These are phyloP conservation scores for Prunella strophiata DNA, from an alignment of 2,797 vertebrate species.

Conservation along the genomic window DNA sequence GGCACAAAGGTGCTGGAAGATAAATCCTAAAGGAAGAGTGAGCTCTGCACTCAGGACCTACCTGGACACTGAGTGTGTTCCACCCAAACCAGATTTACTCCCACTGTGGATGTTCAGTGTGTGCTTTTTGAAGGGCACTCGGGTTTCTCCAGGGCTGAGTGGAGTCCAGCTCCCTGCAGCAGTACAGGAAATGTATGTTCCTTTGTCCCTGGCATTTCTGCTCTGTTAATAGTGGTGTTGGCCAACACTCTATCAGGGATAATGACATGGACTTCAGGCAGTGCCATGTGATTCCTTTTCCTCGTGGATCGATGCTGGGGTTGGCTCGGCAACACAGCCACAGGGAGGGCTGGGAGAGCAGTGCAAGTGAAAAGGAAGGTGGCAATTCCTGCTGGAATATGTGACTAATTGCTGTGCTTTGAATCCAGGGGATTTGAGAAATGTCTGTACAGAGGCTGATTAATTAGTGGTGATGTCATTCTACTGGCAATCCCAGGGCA, in stretches of 20 bases:
- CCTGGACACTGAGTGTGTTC: neutral
- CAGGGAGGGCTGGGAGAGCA: neutral
- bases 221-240: neutral
- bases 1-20: neutral
- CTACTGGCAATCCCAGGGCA: neutral
- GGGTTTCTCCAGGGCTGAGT: neutral
- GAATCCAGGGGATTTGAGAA: neutral
- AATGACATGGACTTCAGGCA: neutral
- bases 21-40: neutral
- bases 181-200: accelerated
- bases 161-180: neutral
- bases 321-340: neutral
- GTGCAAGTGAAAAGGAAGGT: neutral
- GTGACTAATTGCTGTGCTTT: constrained; percentile 5
- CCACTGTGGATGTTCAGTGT: neutral
- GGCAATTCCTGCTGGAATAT: neutral
- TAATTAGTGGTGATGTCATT: constrained; percentile 38
- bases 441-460: neutral
- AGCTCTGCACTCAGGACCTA: neutral
- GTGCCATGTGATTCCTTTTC: neutral
- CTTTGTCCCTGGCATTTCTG: neutral
- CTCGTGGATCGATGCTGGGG: neutral
- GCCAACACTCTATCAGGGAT: neutral
- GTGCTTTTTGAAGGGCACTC: neutral
- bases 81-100: too few relatives aligned